phyloP scores from a whole-genome alignment of 2,797 vertebrate species.

The Natrix natrix region DNA sequence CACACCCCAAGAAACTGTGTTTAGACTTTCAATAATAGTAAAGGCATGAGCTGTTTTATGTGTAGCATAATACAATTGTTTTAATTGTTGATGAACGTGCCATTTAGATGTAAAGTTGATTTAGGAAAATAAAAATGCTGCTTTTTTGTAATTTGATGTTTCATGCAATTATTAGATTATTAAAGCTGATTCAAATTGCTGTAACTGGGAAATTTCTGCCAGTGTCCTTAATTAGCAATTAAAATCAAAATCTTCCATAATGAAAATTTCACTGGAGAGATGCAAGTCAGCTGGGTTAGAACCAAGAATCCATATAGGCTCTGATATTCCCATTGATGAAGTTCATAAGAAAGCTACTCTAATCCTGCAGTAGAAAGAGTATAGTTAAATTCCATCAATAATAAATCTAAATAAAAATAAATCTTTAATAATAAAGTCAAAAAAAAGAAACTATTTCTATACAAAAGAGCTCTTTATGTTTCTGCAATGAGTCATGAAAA shows the following conservation, averaged over 20 bases:
- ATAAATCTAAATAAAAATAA: not conserved
- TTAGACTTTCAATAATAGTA: conserved; percentile 81
- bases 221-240: conserved; percentile 72
- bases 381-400: conserved; percentile 50
- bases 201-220: conserved; percentile 79
- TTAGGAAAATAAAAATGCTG: conserved; percentile 81
- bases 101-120: conserved; percentile 77
- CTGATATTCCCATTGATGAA: conserved; percentile 73
- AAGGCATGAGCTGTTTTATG: conserved; percentile 79
- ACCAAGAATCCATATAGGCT: conserved; percentile 72
- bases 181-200: conserved; percentile 82
- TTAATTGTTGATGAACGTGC: conserved; percentile 79
- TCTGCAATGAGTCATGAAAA: conserved; percentile 1
- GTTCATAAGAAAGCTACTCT: conserved; percentile 70
- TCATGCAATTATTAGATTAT: conserved; percentile 89
- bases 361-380: conserved; percentile 77
- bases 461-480: conserved; percentile 22
- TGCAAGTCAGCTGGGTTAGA: conserved; percentile 73
- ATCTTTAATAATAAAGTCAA: conserved; percentile 11
- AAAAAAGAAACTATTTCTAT: conserved; percentile 18
- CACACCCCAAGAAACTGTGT: conserved; percentile 80
- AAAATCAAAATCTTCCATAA: conserved; percentile 72
- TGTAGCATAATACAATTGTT: conserved; percentile 75
- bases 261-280: conserved; percentile 73
- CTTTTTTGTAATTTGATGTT: conserved; percentile 78